Base-by-base conservation (phyloP, 2,888 invertebrate genomes). In the Ophion ventricosus region DNA sequence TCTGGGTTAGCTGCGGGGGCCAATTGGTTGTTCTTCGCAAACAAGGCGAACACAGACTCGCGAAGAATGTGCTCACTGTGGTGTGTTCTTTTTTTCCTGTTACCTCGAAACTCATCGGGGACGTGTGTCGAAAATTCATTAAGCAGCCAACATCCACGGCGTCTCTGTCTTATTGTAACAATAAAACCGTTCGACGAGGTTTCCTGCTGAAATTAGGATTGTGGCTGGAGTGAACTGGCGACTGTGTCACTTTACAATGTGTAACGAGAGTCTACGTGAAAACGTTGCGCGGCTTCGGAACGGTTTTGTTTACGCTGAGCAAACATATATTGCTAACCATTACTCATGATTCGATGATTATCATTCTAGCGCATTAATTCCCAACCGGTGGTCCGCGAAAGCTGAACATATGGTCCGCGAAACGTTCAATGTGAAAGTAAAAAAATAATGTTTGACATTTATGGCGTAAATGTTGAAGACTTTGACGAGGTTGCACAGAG, bases 301-400 rank as follows among this genome's bases (percentile, higher is more conserved):
- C 17, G n/a, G n/a, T n/a, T 17, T 73, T 72, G 40, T 83, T 77
- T 56, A 80, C 73, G 10, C 20, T 11, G 35, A 57, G 57, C 80
- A 84, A 84, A 84, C 64, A 78, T 35, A 74, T 59, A 69, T 80
- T 63, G 23, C 23, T 78, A 75, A 69, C 64, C 57, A 84, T 80
- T 49, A 80, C 67, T 76, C 59, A 43, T 73, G 40, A 73, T 59
- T 43, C 43, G 59, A 73, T 73, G 23, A 61, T 59, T 59, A 10
- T 43, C 40, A 35, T 73, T 72, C 59, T 14, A 23, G 14, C 35
- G 20, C 35, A 56, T 56, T n/a, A n/a, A n/a, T n/a, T n/a, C n/a
- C n/a, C n/a, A n/a, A n/a, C n/a, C n/a, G n/a, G n/a, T n/a, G n/a
- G n/a, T n/a, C n/a, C n/a, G n/a, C n/a, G n/a, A n/a, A n/a, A n/a